Evolutionary conservation across 1,140 invertebrate genomes (phyloP), one percentile per base, ranked within the genome.

Genomic region (Lucilia cuprina): DNA sequence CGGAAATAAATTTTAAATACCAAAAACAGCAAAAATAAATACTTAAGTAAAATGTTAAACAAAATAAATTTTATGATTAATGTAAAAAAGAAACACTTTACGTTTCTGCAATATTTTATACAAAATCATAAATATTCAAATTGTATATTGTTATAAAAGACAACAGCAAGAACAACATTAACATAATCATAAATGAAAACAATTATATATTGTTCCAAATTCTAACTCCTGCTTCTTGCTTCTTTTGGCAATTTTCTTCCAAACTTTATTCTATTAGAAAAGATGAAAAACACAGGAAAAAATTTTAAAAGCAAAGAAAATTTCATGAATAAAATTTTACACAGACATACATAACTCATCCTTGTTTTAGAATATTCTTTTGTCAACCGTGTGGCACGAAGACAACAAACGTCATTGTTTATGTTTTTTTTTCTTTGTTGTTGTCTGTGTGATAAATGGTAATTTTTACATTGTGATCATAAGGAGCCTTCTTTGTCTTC

Each of bases 1-100:
- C 65, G 65, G 65, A 70, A 70, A 70, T 70, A n/a, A 70, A 70
- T 21, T 70, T 70, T n/a, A 70, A 70, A 19, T 21, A 70, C n/a
- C n/a, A 9, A 21, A 55, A 70, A 21, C 19, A 70, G 21, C 65
- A 70, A 25, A 49, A 30, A 30, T 30, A 30, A 2, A 41, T 41
- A 41, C 41, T 30, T 30, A 30, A 30, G 25, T 30, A 30, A 30
- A 30, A 30, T 30, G 41, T 41, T 41, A 41, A 60, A 60, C 55
- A 70, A 25, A 70, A 21, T 25, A 60, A 60, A 70, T 70, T 70
- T 21, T 70, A 70, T 70, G 65, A 70, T 70, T 70, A 70, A 70
- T 70, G 65, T 21, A 70, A 21, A 25, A n/a, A 60, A 41, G 41
- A 60, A 60, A 70, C 60, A 21, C 12, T 70, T 70, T 70, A 21